These are phyloP conservation scores for Microctonus aethiopoides DNA, from an alignment of 2,888 invertebrate genomes.

Conservation along the genomic window DNA sequence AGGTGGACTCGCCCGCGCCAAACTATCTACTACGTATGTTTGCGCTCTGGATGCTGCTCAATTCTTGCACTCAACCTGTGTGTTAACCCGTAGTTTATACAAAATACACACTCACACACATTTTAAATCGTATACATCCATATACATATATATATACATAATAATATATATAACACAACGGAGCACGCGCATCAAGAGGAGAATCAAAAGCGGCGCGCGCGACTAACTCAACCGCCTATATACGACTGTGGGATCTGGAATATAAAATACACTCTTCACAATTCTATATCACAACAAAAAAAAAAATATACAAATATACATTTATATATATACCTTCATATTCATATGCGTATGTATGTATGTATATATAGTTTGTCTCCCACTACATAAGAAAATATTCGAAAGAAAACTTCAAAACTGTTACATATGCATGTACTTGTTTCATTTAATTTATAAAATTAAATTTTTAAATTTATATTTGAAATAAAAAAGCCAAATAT, in stretches of 20 bases:
- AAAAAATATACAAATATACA: neutral
- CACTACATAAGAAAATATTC: slow-evolving; percentile 28
- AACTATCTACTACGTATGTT: neutral
- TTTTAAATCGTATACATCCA: no score
- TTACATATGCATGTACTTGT: no score
- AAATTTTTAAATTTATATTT: no score
- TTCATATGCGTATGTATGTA: neutral
- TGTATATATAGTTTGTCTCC: slow-evolving; percentile 37
- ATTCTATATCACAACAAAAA: slow-evolving; percentile 24
- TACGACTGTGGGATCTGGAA: neutral
- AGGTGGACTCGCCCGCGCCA: slow-evolving; percentile 44
- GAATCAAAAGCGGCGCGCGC: slow-evolving; percentile 1
- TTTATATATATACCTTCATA: no score
- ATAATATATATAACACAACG: slow-evolving; percentile 2
- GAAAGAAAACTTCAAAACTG: slow-evolving; percentile 18
- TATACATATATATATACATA: neutral
- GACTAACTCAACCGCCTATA: neutral
- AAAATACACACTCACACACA: slow-evolving; percentile 4
- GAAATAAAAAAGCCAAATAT: no score
- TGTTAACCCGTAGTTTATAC: slow-evolving; percentile 13
- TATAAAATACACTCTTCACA: slow-evolving; percentile 17
- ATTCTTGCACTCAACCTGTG: slow-evolving; percentile 25
- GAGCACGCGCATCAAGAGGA: slow-evolving; percentile 32
- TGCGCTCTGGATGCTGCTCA: slow-evolving; percentile 29
- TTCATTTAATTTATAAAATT: no score